Conservation (phyloP, 2,113 vertebrate species). For the Tonatia bakeri region DNA sequence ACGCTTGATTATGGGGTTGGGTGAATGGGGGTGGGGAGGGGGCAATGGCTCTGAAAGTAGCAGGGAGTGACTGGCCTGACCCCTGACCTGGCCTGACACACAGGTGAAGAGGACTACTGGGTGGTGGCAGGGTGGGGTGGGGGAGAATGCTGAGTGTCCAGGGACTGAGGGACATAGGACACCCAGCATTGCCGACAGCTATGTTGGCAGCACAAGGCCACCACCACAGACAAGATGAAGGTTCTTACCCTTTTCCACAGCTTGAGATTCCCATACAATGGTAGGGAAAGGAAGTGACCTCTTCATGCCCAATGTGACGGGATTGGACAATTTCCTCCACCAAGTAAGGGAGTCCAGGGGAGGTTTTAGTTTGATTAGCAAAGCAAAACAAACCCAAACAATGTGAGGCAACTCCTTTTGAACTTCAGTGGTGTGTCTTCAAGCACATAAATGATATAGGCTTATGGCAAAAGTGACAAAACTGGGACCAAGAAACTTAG, state of each 20-base stretch:
- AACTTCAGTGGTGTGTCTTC: not conserved
- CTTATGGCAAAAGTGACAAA: not conserved
- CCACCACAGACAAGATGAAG: not conserved
- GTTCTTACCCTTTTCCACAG: not conserved
- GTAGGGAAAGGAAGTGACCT: not conserved
- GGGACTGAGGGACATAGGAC: too few species aligned
- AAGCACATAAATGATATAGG: accelerated
- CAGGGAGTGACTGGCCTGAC: accelerated
- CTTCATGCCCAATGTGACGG: accelerated
- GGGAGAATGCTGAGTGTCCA: too few species aligned
- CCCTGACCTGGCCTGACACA: too few species aligned
- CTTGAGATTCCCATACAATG: not conserved
- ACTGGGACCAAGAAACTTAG: not conserved
- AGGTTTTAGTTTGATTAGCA: not conserved
- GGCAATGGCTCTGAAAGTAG: not conserved
- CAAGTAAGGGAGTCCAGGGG: not conserved
- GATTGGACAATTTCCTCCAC: too few species aligned
- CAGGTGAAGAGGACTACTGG: too few species aligned
- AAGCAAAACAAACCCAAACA: not conserved
- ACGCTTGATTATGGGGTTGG: not conserved
- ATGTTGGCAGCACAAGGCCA: accelerated
- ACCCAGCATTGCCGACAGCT: not conserved
- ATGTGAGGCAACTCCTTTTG: not conserved
- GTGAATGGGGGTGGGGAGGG: not conserved
- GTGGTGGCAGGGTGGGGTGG: too few species aligned